These are phyloP conservation scores for Celastrina argiolus DNA, from an alignment of 2,888 invertebrate species.

Conservation along the genomic window DNA sequence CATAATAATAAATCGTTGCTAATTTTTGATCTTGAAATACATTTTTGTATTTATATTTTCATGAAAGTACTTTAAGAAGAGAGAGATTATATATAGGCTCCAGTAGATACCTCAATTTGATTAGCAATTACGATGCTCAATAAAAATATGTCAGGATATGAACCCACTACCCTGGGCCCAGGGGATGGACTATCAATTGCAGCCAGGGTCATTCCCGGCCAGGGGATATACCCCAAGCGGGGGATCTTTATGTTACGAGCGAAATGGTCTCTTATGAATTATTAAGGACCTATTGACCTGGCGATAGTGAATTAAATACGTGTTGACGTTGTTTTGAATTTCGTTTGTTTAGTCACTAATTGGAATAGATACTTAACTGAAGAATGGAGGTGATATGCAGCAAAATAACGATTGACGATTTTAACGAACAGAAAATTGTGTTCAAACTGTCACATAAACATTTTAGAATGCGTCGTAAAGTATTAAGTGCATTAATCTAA, in stretches of 20 bases:
- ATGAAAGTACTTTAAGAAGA: no score
- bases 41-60: no score
- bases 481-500: no score
- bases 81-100: no score
- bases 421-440: no score
- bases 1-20: no score
- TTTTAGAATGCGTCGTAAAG: no score
- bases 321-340: not conserved
- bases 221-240: not conserved
- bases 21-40: no score
- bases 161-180: constrained; percentile 10
- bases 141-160: constrained; percentile 21
- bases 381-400: no score
- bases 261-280: constrained; percentile 4
- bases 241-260: constrained; percentile 13
- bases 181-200: constrained; percentile 20
- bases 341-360: not conserved
- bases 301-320: constrained; percentile 12
- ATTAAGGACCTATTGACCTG: constrained; percentile 18
- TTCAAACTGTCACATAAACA: no score
- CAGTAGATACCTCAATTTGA: not conserved
- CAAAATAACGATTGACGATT: no score
- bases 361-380: not conserved
- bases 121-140: not conserved
- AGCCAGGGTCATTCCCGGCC: constrained; percentile 13